These are phyloP conservation scores for Anser cygnoides DNA, from an alignment of 2,113 vertebrate species.

Conservation along the genomic window DNA sequence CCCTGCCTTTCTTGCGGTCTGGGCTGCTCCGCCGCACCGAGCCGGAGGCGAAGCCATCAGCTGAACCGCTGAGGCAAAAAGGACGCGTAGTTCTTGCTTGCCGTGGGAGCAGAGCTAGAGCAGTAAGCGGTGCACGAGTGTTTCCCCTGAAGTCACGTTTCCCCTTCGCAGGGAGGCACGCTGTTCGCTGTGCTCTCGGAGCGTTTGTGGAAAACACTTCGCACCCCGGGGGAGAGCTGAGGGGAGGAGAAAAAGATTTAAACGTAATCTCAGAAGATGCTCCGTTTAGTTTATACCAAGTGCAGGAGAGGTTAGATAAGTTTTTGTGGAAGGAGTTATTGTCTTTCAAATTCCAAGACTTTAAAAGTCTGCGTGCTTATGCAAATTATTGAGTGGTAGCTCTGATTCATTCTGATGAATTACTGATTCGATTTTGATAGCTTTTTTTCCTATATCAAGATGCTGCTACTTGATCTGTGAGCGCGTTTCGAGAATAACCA, in stretches of 20 bases:
- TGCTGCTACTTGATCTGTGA: background rate
- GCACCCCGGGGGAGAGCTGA: background rate
- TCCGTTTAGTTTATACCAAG: background rate
- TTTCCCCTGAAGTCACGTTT: background rate
- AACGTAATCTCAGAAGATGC: background rate
- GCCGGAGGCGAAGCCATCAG: background rate
- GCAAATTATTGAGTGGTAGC: background rate
- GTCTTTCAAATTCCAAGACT: background rate
- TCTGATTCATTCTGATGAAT: background rate
- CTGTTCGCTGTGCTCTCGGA: background rate
- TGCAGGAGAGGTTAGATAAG: background rate
- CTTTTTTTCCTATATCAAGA: background rate
- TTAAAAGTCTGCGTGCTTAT: background rate
- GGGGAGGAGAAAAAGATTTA: background rate
- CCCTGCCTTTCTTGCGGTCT: no score
- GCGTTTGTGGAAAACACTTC: background rate
- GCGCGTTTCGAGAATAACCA: background rate
- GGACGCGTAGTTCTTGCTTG: background rate
- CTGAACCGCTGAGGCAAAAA: background rate
- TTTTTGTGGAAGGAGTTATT: background rate
- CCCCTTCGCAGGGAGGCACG: background rate
- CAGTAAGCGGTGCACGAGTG: background rate
- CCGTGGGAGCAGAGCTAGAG: background rate
- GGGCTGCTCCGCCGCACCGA: no score
- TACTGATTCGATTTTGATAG: background rate